A percentile compares a stretch with the other conserved stretches of the same genome.
Conservation (phyloP, 2,113 vertebrate genomes). For the Megaleporinus macrocephalus region DNA sequence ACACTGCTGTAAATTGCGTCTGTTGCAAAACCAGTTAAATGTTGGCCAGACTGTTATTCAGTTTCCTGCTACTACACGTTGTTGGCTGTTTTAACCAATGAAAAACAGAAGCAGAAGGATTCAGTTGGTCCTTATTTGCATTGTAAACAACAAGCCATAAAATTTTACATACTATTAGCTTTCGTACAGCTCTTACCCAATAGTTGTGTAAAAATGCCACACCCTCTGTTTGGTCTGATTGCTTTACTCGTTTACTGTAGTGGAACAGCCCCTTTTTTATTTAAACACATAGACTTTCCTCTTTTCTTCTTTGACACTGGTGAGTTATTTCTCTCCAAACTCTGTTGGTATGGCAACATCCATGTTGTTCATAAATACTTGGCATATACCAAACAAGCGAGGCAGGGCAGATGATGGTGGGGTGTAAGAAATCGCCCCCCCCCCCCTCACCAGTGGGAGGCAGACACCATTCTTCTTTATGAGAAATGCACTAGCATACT, state of each 20-base stretch:
- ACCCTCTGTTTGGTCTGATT: background rate
- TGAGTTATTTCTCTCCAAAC: constrained; percentile 1
- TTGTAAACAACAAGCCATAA: background rate
- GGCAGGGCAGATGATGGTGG: constrained; percentile 37
- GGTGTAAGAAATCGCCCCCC: constrained; percentile 27
- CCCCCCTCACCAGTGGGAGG: constrained; percentile 30
- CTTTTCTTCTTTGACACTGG: background rate
- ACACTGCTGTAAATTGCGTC: no score
- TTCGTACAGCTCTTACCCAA: background rate
- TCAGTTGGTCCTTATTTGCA: background rate
- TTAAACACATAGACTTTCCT: constrained; percentile 4
- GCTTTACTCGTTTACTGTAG: background rate
- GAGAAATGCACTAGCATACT: background rate
- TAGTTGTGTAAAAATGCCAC: background rate
- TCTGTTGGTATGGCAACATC: constrained; percentile 38
- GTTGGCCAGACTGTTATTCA: no score
- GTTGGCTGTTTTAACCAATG: background rate
- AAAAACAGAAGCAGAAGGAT: background rate
- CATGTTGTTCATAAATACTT: constrained; percentile 50
- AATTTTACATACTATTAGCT: constrained; percentile 2
- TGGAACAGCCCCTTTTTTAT: background rate
- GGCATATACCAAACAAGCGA: constrained; percentile 27
- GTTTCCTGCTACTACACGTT: no score
- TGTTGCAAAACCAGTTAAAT: no score
- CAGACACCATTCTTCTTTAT: constrained; percentile 7